Percentiles rank a stretch among this genome's conserved stretches.
These are phyloP conservation scores for Galaxias olidus DNA, from an alignment of 2,797 vertebrate genomes.

Conservation along the genomic window DNA sequence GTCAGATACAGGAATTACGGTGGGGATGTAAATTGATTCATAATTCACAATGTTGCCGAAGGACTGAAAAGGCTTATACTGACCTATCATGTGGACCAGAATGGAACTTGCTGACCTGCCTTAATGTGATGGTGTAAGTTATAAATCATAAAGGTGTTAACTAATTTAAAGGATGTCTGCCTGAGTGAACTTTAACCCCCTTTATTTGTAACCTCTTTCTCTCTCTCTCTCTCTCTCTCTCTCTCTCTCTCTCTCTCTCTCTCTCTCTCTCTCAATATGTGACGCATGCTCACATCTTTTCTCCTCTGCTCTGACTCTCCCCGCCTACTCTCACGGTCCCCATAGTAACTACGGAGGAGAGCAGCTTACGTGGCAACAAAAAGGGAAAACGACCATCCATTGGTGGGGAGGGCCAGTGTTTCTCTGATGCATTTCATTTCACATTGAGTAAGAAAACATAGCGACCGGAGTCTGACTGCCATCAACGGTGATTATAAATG, in stretches of 20 bases:
- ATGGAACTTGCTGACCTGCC: too few species aligned
- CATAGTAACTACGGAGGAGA: slow-evolving; percentile 73
- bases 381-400: slow-evolving; percentile 23
- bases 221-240: neutral
- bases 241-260: slow-evolving; percentile 8
- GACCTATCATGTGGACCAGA: too few species aligned
- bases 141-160: too few species aligned
- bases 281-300: slow-evolving; percentile 51
- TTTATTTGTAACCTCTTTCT: too few species aligned
- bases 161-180: neutral
- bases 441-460: slow-evolving; percentile 17
- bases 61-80: too few species aligned
- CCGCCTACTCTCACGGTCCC: slow-evolving; percentile 61
- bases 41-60: too few species aligned
- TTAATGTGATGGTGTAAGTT: too few species aligned
- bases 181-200: neutral
- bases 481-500: neutral
- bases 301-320: slow-evolving; percentile 35
- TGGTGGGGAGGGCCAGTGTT: slow-evolving; percentile 34
- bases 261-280: slow-evolving; percentile 26
- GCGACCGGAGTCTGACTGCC: slow-evolving; percentile 12
- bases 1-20: too few species aligned
- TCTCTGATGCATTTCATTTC: slow-evolving; percentile 31
- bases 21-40: too few species aligned
- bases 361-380: slow-evolving; percentile 70